phyloP scores from a whole-genome alignment of 2,888 invertebrate genomes.

The Aporophyla lueneburgensis region DNA sequence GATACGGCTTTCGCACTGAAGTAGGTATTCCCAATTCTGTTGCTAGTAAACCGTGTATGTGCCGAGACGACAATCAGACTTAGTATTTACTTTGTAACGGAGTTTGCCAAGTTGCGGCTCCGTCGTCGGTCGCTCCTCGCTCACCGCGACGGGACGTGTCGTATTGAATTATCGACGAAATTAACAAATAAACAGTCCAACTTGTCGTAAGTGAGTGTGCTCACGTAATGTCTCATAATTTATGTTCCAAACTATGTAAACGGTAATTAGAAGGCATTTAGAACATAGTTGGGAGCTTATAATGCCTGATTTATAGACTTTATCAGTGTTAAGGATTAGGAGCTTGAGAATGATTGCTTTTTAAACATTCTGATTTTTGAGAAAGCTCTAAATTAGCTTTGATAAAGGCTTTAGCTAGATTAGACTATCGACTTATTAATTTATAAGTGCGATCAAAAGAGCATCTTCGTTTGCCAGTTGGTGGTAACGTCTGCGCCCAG shows the following conservation, averaged over 20 bases:
- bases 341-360: background rate
- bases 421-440: background rate
- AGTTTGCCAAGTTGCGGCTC: conserved; percentile 71
- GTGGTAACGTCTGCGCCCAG: too few relatives aligned
- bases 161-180: conserved; percentile 72
- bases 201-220: conserved; percentile 33
- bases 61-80: conserved; percentile 66
- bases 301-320: conserved; percentile 9
- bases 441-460: background rate
- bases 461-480: background rate
- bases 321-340: conserved; percentile 3
- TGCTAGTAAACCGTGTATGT: conserved; percentile 46
- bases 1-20: too few relatives aligned
- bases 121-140: conserved; percentile 61
- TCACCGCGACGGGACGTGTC: conserved; percentile 63
- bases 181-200: conserved; percentile 64
- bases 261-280: conserved; percentile 32
- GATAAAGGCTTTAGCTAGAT: background rate
- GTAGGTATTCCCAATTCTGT: too few relatives aligned
- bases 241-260: conserved; percentile 37
- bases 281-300: conserved; percentile 21
- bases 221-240: conserved; percentile 44
- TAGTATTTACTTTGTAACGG: conserved; percentile 72
- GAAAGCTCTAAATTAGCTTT: background rate
- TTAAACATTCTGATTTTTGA: background rate